Percentiles rank a stretch among this genome's conserved stretches.
phyloP scores from a whole-genome alignment of 2,888 invertebrate genomes.

The Liodrosophila aerea region DNA sequence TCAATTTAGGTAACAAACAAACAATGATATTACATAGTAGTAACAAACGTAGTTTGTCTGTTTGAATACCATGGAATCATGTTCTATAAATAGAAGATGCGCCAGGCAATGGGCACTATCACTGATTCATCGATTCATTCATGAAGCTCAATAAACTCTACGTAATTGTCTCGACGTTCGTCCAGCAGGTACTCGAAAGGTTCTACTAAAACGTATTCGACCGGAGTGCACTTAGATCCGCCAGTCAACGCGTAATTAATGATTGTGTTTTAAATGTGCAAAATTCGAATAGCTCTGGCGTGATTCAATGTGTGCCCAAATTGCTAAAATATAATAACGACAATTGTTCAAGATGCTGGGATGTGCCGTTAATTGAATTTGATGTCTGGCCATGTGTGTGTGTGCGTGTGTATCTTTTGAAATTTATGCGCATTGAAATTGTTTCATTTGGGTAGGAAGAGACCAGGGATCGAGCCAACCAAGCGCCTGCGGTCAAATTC shows the following conservation, averaged over 20 bases:
- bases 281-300: conserved; percentile 56
- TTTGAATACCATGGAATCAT: conserved; percentile 44
- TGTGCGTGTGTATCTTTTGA: conserved; percentile 22
- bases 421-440: conserved; percentile 73
- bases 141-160: conserved; percentile 42
- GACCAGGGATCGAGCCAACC: conserved; percentile 18
- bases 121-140: conserved; percentile 58
- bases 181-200: conserved; percentile 52
- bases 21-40: background rate
- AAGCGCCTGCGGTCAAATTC: conserved; percentile 40
- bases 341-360: conserved; percentile 40
- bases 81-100: conserved; percentile 62
- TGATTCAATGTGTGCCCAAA: conserved; percentile 71
- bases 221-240: conserved; percentile 53
- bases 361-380: conserved; percentile 65
- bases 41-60: conserved; percentile 16
- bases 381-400: conserved; percentile 18
- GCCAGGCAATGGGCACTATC: conserved; percentile 47
- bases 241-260: conserved; percentile 48
- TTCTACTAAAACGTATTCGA: conserved; percentile 40
- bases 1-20: conserved; percentile 1
- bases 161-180: conserved; percentile 29
- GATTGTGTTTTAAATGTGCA: conserved; percentile 30
- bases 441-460: conserved; percentile 57
- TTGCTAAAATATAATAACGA: conserved; percentile 41